Evolutionary conservation across 2,113 vertebrate genomes (phyloP).

Genomic region (Nibea coibor): DNA sequence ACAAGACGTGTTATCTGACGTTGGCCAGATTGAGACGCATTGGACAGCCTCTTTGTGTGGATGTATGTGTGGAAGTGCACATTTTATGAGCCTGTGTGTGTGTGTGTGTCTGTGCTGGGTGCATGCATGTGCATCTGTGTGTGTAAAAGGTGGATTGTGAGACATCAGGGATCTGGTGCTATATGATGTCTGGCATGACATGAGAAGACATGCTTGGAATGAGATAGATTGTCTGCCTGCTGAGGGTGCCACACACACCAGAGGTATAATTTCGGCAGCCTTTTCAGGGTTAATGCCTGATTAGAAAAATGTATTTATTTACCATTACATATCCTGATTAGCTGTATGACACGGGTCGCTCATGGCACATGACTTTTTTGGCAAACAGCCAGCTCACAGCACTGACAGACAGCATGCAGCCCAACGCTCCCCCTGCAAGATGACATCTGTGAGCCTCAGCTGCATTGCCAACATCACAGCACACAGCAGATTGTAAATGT

Average conservation of each 20-base stretch:
- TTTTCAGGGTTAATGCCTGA: constrained; percentile 29
- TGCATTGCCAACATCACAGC: constrained; percentile 76
- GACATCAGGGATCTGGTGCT: constrained; percentile 49
- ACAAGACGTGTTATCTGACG: constrained; percentile 66
- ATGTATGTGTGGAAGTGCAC: constrained; percentile 41
- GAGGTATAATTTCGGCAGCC: background rate
- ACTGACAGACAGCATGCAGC: constrained; percentile 51
- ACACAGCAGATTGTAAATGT: constrained; percentile 79
- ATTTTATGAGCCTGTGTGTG: constrained; percentile 28
- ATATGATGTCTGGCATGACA: constrained; percentile 62
- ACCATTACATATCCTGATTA: constrained; percentile 44
- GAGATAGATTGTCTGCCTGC: constrained; percentile 31
- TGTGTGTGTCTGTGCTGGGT: background rate
- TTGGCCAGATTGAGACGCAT: constrained; percentile 71
- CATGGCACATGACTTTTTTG: constrained; percentile 52
- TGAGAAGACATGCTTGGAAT: constrained; percentile 53
- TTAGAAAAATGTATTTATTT: constrained; percentile 33
- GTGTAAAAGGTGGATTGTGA: constrained; percentile 56
- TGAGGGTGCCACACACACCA: background rate
- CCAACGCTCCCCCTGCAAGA: constrained; percentile 67
- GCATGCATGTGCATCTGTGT: constrained; percentile 34
- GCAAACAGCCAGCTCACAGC: constrained; percentile 46
- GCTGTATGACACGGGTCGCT: constrained; percentile 14
- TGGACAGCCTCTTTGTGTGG: constrained; percentile 56
- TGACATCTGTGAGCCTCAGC: constrained; percentile 74